These are phyloP conservation scores for Metaphire vulgaris DNA, from an alignment of 1,140 invertebrate genomes.

Conservation along the genomic window DNA sequence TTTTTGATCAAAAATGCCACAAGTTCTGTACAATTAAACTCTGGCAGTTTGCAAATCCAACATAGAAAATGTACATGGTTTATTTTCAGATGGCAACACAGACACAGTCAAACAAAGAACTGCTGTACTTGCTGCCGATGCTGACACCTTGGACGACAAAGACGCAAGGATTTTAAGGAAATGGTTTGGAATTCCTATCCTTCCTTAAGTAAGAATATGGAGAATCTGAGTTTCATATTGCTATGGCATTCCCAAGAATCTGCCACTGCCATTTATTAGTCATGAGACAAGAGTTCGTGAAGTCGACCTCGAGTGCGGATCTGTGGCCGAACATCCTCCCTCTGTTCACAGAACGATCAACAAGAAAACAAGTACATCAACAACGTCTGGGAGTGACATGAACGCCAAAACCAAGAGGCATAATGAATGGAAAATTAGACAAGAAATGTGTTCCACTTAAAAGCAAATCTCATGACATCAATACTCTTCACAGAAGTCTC, in stretches of 20 bases:
- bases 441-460: too few species aligned
- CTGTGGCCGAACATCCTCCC: slow-evolving; percentile 82
- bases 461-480: too few species aligned
- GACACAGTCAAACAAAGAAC: background rate
- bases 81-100: background rate
- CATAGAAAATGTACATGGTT: background rate
- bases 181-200: too few species aligned
- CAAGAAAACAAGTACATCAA: too few species aligned
- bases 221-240: too few species aligned
- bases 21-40: background rate
- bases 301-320: slow-evolving; percentile 81
- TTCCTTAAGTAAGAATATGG: too few species aligned
- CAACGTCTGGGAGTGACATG: too few species aligned
- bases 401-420: too few species aligned
- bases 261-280: slow-evolving; percentile 9
- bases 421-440: too few species aligned
- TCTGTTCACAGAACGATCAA: slow-evolving; percentile 57
- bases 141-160: too few species aligned
- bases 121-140: background rate
- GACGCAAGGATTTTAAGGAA: too few species aligned
- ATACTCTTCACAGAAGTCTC: too few species aligned
- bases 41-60: background rate
- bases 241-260: background rate
- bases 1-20: background rate
- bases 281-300: slow-evolving; percentile 75